Conservation (phyloP, 2,888 invertebrate species). For the Biston betularia region DNA sequence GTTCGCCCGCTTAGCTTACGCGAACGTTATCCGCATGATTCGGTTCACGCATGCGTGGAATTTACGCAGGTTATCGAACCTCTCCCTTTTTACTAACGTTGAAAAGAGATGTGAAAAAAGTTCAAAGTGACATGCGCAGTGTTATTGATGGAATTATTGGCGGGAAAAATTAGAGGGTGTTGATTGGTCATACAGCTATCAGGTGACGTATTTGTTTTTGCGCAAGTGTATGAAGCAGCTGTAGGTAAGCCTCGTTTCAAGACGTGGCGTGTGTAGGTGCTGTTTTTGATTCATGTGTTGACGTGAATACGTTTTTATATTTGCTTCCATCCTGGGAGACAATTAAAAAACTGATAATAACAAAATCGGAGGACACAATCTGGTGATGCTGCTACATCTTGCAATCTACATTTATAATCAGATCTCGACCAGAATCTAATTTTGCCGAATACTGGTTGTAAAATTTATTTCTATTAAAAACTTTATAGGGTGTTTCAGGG, state of each 20-base stretch:
- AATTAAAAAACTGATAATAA: too few relatives aligned
- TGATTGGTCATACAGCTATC: slow-evolving; percentile 27
- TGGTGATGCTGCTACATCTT: too few relatives aligned
- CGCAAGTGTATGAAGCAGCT: slow-evolving; percentile 21
- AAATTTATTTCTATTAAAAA: too few relatives aligned
- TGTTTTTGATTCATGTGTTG: too few relatives aligned
- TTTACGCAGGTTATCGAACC: slow-evolving; percentile 66
- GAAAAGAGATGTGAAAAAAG: slow-evolving; percentile 56
- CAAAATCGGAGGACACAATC: too few relatives aligned
- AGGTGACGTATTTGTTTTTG: slow-evolving; percentile 32
- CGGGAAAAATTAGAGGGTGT: slow-evolving; percentile 60
- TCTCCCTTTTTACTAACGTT: slow-evolving; percentile 55
- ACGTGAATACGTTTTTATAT: too few relatives aligned
- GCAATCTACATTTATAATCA: too few relatives aligned
- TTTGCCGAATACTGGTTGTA: too few relatives aligned
- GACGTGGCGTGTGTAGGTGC: too few relatives aligned
- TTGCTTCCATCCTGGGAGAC: too few relatives aligned
- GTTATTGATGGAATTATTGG: slow-evolving; percentile 78
- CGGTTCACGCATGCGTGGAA: slow-evolving; percentile 45
- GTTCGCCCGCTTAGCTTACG: slow-evolving; percentile 31
- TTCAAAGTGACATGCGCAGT: slow-evolving; percentile 76
- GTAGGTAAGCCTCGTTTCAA: background rate
- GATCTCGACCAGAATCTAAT: too few relatives aligned
- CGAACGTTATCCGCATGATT: slow-evolving; percentile 49
- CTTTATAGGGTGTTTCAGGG: too few relatives aligned